Base-by-base conservation (phyloP, 2,888 invertebrate genomes). In the Bellardia pandia region DNA sequence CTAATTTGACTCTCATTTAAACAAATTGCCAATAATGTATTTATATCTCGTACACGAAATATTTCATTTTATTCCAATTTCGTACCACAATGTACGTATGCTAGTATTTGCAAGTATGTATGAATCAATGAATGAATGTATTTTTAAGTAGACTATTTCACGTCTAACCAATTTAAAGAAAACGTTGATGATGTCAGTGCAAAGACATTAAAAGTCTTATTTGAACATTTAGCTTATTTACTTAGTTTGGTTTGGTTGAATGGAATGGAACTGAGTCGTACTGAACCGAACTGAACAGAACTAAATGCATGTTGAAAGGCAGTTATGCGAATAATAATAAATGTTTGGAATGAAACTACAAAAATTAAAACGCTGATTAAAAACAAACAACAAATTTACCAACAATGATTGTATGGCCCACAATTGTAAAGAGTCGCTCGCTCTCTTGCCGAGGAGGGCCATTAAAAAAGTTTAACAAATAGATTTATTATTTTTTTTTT, bases 101-200 rank as follows among this genome's bases (percentile, higher is more conserved):
- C 45, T 45, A 45, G 45, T 45, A 45, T 45, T 9, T 40, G 42
- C 30, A 40, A 64, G 37, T 64, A 64, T 40, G 40, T 64, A 40
- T 40, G 16, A 48, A 58, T 33, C 13, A 14, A 13, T 33, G 9
- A 48, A 56, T 33, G 33, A 30, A 13, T 33, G 9, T 42, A 37
- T 30, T 62, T 68, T 53, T 16, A 48, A 56, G 64, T 14, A 45
- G 37, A 48, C 81, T 75, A 72, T 66, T 72, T 58, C 58, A 51
- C 72, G 72, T 64, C 77, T 64, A 30, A 77, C 14, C 40, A 66
- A 72, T 66, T 66, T 51, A 64, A 72, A 72, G 64, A 64, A 56
- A 78, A 72, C 40, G 40, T 16, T 78, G 69, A 64, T 83, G 84
- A 84, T 84, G 72, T 84, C 84, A 84, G 56, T 84, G 5, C 8